These are phyloP conservation scores for Melanerpes formicivorus DNA, from an alignment of 2,113 vertebrate species.

Conservation along the genomic window DNA sequence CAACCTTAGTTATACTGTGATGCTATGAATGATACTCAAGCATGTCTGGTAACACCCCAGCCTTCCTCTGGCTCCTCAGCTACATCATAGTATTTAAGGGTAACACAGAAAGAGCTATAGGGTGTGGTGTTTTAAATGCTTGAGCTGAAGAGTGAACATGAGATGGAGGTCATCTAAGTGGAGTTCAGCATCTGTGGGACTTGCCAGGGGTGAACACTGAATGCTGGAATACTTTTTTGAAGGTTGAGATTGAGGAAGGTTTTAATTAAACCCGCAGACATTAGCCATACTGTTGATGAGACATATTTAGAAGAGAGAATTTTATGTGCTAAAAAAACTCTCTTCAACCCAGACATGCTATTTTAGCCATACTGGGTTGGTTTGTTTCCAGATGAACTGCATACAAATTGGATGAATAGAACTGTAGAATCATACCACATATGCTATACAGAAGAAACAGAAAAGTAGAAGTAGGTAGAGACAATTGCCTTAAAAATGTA, in stretches of 20 bases:
- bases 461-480: background rate
- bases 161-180: background rate
- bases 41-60: background rate
- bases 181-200: background rate
- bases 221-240: background rate
- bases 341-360: background rate
- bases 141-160: background rate
- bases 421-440: background rate
- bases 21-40: too few species aligned
- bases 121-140: background rate
- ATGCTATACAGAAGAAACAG: background rate
- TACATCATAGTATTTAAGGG: background rate
- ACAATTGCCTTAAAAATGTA: background rate
- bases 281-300: background rate
- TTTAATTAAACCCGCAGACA: background rate
- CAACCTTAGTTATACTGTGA: too few species aligned
- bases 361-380: background rate
- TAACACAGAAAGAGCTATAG: background rate
- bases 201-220: background rate
- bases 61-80: background rate
- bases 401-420: background rate
- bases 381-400: background rate
- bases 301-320: background rate
- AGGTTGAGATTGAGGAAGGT: background rate
- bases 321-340: background rate